These are phyloP conservation scores for Pilophorus perplexus DNA, from an alignment of 2,888 invertebrate genomes.

Conservation along the genomic window DNA sequence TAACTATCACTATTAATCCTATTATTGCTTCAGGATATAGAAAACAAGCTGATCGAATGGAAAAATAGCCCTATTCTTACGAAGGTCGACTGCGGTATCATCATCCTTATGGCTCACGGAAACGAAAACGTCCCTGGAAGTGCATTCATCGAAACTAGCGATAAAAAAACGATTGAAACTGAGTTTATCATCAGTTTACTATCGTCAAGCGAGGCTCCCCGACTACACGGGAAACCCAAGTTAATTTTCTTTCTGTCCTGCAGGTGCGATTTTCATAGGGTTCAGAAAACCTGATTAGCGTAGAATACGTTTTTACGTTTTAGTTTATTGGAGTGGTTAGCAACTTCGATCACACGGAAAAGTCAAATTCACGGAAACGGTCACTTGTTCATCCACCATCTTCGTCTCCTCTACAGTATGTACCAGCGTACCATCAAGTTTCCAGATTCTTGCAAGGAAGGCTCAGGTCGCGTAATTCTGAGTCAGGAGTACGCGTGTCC, in stretches of 20 bases:
- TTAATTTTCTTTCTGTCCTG: constrained; percentile 30
- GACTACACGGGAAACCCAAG: constrained; percentile 25
- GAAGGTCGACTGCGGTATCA: constrained; percentile 20
- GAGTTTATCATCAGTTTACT: constrained; percentile 17
- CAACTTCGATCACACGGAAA: background rate
- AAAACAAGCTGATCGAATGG: constrained; percentile 5
- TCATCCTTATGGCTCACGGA: constrained; percentile 31
- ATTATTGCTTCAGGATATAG: constrained; percentile 28
- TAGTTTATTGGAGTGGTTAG: no score
- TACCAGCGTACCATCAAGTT: no score
- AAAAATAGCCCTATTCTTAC: background rate
- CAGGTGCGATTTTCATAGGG: no score
- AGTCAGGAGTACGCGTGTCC: no score
- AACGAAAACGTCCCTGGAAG: constrained; percentile 7
- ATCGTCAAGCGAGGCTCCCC: background rate
- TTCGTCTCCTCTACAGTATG: no score
- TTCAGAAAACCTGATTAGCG: no score
- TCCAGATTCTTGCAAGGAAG: no score
- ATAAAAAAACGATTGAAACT: constrained; percentile 1
- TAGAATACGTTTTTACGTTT: no score
- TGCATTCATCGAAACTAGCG: background rate
- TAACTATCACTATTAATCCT: no score
- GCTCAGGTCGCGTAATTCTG: no score
- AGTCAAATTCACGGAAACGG: no score
- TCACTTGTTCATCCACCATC: no score